A percentile compares a stretch with the other conserved stretches of the same genome.
Evolutionary conservation across 2,888 invertebrate species (phyloP).

Genomic region (Drosophila mimetica): DNA sequence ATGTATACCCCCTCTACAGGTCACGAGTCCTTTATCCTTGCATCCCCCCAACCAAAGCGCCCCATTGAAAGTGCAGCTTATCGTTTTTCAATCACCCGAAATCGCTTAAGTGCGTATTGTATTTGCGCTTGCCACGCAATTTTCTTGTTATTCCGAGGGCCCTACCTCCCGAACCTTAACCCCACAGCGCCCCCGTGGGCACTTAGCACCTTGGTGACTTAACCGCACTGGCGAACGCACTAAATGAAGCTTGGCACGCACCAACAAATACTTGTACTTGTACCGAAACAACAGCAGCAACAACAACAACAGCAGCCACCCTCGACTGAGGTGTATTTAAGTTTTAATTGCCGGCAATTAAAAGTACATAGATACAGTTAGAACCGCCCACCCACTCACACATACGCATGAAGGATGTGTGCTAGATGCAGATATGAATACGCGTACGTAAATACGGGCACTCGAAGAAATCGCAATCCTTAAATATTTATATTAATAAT

Average conservation of each 20-base stretch:
- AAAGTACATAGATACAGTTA: slow-evolving; percentile 73
- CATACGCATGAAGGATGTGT: slow-evolving; percentile 29
- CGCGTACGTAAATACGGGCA: slow-evolving; percentile 10
- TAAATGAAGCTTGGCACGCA: slow-evolving; percentile 74
- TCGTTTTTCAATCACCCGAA: slow-evolving; percentile 45
- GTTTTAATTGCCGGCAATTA: slow-evolving; percentile 83
- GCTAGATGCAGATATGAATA: slow-evolving; percentile 41
- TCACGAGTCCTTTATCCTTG: neutral
- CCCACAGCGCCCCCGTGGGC: slow-evolving; percentile 11
- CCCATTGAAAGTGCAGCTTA: slow-evolving; percentile 29
- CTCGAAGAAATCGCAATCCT: neutral
- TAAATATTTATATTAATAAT: too few species aligned
- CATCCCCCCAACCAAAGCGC: neutral
- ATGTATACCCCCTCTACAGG: neutral
- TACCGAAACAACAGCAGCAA: slow-evolving; percentile 11
- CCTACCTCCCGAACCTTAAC: slow-evolving; percentile 25
- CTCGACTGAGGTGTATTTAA: slow-evolving; percentile 58
- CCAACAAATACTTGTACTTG: slow-evolving; percentile 26
- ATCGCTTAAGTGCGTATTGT: slow-evolving; percentile 50
- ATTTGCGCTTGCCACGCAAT: slow-evolving; percentile 74
- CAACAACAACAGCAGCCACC: slow-evolving; percentile 18
- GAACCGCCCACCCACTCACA: slow-evolving; percentile 26
- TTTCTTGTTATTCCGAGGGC: slow-evolving; percentile 54
- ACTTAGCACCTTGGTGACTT: slow-evolving; percentile 69
- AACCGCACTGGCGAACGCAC: slow-evolving; percentile 64